These are phyloP conservation scores for Furnarius figulus DNA, from an alignment of 2,113 vertebrate species.

Conservation along the genomic window DNA sequence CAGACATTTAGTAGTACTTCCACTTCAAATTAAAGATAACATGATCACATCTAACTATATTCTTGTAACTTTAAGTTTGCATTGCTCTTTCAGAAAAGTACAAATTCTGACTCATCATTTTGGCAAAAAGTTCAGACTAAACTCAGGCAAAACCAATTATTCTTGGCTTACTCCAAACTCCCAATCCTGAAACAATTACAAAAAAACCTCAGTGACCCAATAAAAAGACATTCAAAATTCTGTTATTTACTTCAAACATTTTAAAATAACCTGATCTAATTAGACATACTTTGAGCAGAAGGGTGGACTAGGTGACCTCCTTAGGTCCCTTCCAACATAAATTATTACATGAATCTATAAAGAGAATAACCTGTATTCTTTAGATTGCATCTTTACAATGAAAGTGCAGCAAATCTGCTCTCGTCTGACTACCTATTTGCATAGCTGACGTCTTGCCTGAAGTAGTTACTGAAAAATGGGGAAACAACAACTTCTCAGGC, in stretches of 20 bases:
- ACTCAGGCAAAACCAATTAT: neutral
- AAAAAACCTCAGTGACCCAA: neutral
- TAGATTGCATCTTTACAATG: neutral
- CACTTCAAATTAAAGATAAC: neutral
- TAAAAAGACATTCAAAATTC: neutral
- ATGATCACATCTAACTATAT: neutral
- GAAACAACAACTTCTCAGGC: neutral
- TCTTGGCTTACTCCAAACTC: neutral
- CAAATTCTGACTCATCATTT: neutral
- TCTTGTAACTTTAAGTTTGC: neutral
- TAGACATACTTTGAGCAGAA: rapidly evolving
- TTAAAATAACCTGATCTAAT: slow-evolving; percentile 22
- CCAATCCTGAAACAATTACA: neutral
- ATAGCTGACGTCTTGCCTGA: neutral
- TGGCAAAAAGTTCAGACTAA: neutral
- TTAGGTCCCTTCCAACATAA: neutral
- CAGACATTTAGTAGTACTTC: neutral
- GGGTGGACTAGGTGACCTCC: neutral
- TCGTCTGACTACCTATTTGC: neutral
- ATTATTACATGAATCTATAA: neutral
- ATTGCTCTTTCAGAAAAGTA: neutral
- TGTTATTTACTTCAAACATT: neutral
- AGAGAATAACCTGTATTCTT: neutral
- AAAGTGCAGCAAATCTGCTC: neutral
- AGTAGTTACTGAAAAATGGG: neutral